Evolutionary conservation across 1,140 invertebrate genomes (phyloP).

Genomic region (Drosophila malerkotliana): DNA sequence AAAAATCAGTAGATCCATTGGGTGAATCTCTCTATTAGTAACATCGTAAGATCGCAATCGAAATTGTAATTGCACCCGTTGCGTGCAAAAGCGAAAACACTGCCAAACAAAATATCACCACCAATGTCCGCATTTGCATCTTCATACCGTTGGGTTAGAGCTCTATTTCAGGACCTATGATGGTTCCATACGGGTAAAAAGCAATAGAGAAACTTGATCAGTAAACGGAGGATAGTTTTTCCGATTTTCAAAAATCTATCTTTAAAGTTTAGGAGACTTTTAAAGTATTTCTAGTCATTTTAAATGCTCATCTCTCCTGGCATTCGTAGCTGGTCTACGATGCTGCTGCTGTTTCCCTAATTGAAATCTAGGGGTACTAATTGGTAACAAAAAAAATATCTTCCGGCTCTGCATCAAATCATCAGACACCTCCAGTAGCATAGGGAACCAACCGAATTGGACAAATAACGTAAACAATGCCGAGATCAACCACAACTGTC

Average conservation of each 20-base stretch:
- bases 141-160: constrained; percentile 23
- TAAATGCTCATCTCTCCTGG: background rate
- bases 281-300: background rate
- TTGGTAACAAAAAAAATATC: background rate
- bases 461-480: constrained; percentile 29
- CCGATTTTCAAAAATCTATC: background rate
- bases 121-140: constrained; percentile 16
- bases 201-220: constrained; percentile 16
- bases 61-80: constrained; percentile 43
- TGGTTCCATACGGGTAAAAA: constrained; percentile 45
- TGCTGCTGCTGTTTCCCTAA: constrained; percentile 3
- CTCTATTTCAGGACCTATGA: constrained; percentile 29
- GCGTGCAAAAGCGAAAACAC: constrained; percentile 60
- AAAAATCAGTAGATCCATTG: constrained; percentile 46
- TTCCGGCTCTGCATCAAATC: constrained; percentile 22
- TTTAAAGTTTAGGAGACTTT: background rate
- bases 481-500: constrained; percentile 33
- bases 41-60: constrained; percentile 41
- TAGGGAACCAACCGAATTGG: constrained; percentile 17
- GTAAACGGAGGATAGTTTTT: background rate
- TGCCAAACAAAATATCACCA: constrained; percentile 53
- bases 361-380: too few relatives aligned
- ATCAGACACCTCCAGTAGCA: constrained; percentile 17
- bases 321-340: constrained; percentile 44
- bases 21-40: constrained; percentile 43